Percentiles rank a stretch among this genome's conserved stretches.
phyloP scores from a whole-genome alignment of 2,113 vertebrate species.

The Triplophysa dalaica region DNA sequence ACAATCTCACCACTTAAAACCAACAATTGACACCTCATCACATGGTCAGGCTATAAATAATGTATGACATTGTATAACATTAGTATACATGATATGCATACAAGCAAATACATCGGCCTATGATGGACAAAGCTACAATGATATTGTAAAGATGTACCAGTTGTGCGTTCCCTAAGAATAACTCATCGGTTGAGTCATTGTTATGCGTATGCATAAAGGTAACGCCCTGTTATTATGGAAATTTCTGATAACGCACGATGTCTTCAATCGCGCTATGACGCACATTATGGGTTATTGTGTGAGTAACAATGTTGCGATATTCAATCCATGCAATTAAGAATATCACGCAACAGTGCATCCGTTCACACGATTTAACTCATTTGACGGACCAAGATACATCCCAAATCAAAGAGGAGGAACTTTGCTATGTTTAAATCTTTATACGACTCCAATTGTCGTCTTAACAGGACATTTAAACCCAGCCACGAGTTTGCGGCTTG shows the following conservation, averaged over 20 bases:
- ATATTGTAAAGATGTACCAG: not conserved
- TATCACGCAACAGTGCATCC: not conserved
- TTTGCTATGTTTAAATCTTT: too few species aligned
- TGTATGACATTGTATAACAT: not conserved
- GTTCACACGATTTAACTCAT: not conserved
- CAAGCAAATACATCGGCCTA: not conserved
- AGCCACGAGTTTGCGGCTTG: too few species aligned
- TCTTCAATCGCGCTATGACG: not conserved
- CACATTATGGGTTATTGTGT: constrained; percentile 2
- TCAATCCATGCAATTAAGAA: not conserved
- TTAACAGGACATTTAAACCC: too few species aligned
- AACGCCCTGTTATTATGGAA: not conserved
- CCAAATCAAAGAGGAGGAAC: too few species aligned
- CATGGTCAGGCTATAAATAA: too few species aligned
- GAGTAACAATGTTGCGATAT: not conserved
- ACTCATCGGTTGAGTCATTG: not conserved
- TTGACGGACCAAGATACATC: not conserved
- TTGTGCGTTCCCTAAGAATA: not conserved
- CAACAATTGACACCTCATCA: too few species aligned
- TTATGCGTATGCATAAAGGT: constrained; percentile 1
- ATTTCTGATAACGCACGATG: not conserved
- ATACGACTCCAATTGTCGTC: too few species aligned
- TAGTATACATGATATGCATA: not conserved
- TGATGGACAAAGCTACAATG: not conserved
- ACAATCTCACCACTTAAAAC: too few species aligned